phyloP scores from a whole-genome alignment of 2,797 vertebrate species.

The Peromyscus eremicus region DNA sequence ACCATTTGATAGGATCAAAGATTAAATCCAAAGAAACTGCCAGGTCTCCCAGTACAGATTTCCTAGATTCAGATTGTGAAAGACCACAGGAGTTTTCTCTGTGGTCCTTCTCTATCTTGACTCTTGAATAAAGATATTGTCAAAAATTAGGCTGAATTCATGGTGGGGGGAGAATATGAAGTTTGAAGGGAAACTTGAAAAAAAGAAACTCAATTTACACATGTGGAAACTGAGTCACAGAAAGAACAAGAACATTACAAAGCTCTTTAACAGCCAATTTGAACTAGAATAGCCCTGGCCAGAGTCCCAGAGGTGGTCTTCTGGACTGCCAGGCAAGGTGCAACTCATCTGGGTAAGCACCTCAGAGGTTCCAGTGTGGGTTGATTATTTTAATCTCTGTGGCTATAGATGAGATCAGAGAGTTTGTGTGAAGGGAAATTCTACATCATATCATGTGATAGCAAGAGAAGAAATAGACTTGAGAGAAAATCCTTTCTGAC shows the following conservation, averaged over 20 bases:
- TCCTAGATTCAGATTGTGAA: background rate
- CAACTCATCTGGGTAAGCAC: slow-evolving; percentile 81
- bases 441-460: slow-evolving; percentile 69
- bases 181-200: background rate
- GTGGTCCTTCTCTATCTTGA: background rate
- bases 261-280: background rate
- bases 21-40: slow-evolving; percentile 26
- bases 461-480: slow-evolving; percentile 80
- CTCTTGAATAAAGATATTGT: background rate
- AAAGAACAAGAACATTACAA: background rate
- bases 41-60: background rate
- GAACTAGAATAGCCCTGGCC: background rate
- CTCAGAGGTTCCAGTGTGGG: slow-evolving; percentile 78
- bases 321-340: slow-evolving; percentile 69
- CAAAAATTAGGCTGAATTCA: slow-evolving; percentile 39
- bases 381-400: slow-evolving; percentile 85
- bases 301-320: background rate
- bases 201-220: background rate
- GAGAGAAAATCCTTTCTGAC: slow-evolving; percentile 85
- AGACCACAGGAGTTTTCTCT: background rate
- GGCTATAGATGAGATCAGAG: slow-evolving; percentile 83
- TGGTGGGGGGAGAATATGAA: background rate
- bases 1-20: slow-evolving; percentile 13
- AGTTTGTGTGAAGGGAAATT: slow-evolving; percentile 81
- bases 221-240: background rate